Percentiles rank a stretch among this genome's conserved stretches.
Conservation (phyloP, 2,113 vertebrate species). For the Halcyon malimbica region DNA sequence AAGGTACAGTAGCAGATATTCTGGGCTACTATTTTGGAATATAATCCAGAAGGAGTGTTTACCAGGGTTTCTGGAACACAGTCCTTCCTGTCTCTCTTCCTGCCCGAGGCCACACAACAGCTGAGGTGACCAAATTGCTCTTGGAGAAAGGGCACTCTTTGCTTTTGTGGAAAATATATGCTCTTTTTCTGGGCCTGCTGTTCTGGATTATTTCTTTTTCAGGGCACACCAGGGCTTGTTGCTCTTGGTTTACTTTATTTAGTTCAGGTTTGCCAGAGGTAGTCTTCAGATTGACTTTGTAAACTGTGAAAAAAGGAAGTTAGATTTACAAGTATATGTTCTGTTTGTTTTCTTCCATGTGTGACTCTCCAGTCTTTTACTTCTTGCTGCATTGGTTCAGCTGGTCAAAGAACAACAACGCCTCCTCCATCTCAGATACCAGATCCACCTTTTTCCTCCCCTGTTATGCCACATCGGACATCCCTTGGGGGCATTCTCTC, state of each 20-base stretch:
- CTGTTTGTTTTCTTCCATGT: not conserved
- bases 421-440: slow-evolving; percentile 96
- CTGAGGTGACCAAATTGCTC: not conserved
- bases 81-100: not conserved
- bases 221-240: not conserved
- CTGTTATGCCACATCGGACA: slow-evolving; percentile 81
- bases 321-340: not conserved
- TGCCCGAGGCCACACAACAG: not conserved
- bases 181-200: not conserved
- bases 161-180: not conserved
- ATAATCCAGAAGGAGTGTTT: not conserved
- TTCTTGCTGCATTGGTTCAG: slow-evolving; percentile 96
- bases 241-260: not conserved
- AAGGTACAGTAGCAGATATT: not conserved
- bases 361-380: slow-evolving; percentile 83
- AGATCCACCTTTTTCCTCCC: slow-evolving; percentile 89
- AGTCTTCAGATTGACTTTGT: not conserved
- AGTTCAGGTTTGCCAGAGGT: not conserved
- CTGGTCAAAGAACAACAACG: slow-evolving; percentile 95
- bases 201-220: not conserved
- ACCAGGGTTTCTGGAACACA: not conserved
- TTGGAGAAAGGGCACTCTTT: not conserved
- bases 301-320: not conserved
- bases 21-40: not conserved
- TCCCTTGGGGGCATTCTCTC: slow-evolving; percentile 90